Evolutionary conservation across 2,888 invertebrate species (phyloP), one percentile per base, ranked within the genome.

Genomic region (Malacosoma neustria): DNA sequence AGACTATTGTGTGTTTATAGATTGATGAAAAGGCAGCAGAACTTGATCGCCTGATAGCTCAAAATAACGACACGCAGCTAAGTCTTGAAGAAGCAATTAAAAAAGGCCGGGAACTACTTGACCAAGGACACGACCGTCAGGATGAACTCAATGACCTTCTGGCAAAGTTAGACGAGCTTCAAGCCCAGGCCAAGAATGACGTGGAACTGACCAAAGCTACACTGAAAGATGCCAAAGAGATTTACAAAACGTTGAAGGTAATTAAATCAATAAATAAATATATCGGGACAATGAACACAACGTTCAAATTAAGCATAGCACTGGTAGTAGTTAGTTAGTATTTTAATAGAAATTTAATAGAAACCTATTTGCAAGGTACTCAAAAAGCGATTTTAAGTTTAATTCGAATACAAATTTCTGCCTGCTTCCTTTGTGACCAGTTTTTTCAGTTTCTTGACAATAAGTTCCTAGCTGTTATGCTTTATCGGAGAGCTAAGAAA

Each of bases 131-230:
- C 30, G 72, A 77, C 12, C 51, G 80, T 50, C 96, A 97, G 63
- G 90, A 92, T 57, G 89, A 91, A 38, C 89, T 95, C 1, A 93
- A 94, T 53, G 92, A 93, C 45, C 86, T 97, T 6, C 69, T 97
- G 38, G 91, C 92, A 0, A 93, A 93, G 43, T 90, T 96, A 4
- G 93, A 95, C 57, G 89, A 89, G 13, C 90, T 92, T 0, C 89
- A 91, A 36, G 91, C 88, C 3, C 91, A 90, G 56, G 97, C 97
- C 0, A 90, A 90, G 39, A 90, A 93, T 36, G 97, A 98, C 2
- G 94, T 97, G 0, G 89, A 91, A 39, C 89, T 93, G 36, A 97
- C 97, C 2, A 95, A 97, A 2, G 64, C 67, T 1, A 74, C 72
- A 2, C 49, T 73, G 4, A 72, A 71, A 42, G 71, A 71, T 30